Base-by-base conservation (phyloP, 1,140 invertebrate genomes). In the Macrosteles quadrilineatus region DNA sequence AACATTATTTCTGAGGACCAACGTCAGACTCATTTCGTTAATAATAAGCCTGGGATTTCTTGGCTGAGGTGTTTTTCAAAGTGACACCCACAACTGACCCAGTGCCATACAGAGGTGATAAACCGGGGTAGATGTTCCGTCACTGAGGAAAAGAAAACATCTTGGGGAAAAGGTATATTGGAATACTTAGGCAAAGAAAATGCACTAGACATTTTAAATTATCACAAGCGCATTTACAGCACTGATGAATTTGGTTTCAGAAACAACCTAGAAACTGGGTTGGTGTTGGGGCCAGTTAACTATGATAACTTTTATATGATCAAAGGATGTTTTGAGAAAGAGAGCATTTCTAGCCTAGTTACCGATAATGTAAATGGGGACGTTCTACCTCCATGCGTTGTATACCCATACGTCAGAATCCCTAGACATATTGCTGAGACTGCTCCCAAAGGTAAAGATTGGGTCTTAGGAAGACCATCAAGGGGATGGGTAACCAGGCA, bases 401-500 rank as follows among this genome's bases (percentile, higher is more conserved):
- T 68, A 23, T 68, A 17, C 23, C 63, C 63, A n/a, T 66, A 40
- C 40, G 63, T 40, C 2, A 66, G 63, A 21, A 66, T 66, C 11
- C 63, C 30, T 2, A 11, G 3, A 21, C 30, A 66, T 9, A 45
- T 66, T 40, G n/a, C 55, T 27, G 62, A 69, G 25, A 64, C 67
- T 1, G 19, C 73, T 19, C n/a, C n/a, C n/a, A n/a, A n/a, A n/a
- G 71, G 67, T 32, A 62, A 68, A 23, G 59, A 64, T n/a, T 73
- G 71, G 68, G 67, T 73, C 45, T 66, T 77, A 30, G 75, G 74
- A 0, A 25, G 67, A 62, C 71, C 68, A 31, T 72, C 76, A 1
- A 74, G 57, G 55, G 76, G 76, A 2, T 79, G 76, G 76, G 78
- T 78, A 78, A 76, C 68, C 1, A 64, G 71, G 47, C 71, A 73